Conservation (phyloP, 1,140 invertebrate genomes). For the Maconellicoccus hirsutus region DNA sequence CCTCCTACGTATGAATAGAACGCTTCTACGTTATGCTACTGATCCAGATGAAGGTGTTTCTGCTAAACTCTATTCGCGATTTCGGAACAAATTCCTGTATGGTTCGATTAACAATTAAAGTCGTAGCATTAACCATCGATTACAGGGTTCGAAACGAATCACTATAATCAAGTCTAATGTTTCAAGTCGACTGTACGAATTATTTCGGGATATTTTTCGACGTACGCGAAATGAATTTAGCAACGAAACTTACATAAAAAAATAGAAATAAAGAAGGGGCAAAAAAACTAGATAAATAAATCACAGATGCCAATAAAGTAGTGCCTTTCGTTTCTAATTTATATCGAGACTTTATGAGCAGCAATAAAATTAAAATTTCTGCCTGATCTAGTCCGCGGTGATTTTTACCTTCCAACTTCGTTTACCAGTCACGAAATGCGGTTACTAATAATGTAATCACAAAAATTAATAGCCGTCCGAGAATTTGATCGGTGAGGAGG, state of each 20-base stretch:
- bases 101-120: no score
- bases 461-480: not conserved
- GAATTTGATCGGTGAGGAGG: not conserved
- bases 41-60: no score
- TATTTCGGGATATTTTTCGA: no score
- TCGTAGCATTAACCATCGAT: no score
- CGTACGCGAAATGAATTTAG: not conserved
- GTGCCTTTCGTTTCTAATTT: constrained; percentile 3
- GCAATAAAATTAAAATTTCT: constrained; percentile 10
- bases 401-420: not conserved
- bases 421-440: not conserved
- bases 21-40: no score
- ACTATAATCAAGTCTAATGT: no score
- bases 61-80: no score
- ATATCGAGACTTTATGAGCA: constrained; percentile 3
- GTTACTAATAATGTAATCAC: not conserved
- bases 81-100: no score
- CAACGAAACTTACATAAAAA: not conserved
- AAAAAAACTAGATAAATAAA: not conserved
- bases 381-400: not conserved
- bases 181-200: no score
- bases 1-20: no score
- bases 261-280: no score
- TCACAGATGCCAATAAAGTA: not conserved
- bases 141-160: no score